Evolutionary conservation across 2,797 vertebrate species (phyloP).

Genomic region (Pantherophis alleghaniensis): DNA sequence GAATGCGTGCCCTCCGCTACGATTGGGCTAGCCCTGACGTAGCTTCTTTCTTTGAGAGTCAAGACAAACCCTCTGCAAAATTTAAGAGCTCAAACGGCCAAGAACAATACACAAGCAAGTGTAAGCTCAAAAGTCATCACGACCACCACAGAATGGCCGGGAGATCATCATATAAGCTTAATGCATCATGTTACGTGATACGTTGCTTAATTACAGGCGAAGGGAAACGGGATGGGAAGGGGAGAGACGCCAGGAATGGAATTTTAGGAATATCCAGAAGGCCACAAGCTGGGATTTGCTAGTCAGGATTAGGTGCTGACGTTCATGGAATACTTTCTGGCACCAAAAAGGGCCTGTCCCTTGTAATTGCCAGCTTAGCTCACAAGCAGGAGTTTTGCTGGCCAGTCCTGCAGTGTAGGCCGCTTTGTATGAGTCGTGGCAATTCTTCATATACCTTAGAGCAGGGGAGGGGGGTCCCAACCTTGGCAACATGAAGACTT

Average conservation of each 20-base stretch:
- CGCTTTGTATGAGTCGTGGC: not conserved
- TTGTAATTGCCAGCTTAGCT: not conserved
- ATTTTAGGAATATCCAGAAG: not conserved
- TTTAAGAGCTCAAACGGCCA: not conserved
- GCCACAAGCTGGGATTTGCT: not conserved
- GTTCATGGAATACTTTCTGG: not conserved
- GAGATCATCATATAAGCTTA: fast-evolving
- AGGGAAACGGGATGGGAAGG: not conserved
- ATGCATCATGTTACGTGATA: not conserved
- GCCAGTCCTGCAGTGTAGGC: not conserved
- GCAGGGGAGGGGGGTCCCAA: not conserved
- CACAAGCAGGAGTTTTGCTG: not conserved
- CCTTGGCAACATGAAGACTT: not conserved
- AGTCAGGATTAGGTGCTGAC: not conserved
- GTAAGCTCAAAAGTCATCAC: not conserved
- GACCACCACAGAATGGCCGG: not conserved
- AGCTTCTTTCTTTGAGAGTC: not conserved
- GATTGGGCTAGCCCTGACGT: no score
- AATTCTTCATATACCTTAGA: not conserved
- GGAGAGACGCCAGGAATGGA: not conserved
- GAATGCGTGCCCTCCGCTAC: not conserved
- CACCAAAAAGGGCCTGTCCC: not conserved
- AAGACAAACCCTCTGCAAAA: not conserved
- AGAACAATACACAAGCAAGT: not conserved
- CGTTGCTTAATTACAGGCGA: not conserved